Conservation (phyloP, 2,888 invertebrate genomes). For the Drosophila pseudotakahashii region DNA sequence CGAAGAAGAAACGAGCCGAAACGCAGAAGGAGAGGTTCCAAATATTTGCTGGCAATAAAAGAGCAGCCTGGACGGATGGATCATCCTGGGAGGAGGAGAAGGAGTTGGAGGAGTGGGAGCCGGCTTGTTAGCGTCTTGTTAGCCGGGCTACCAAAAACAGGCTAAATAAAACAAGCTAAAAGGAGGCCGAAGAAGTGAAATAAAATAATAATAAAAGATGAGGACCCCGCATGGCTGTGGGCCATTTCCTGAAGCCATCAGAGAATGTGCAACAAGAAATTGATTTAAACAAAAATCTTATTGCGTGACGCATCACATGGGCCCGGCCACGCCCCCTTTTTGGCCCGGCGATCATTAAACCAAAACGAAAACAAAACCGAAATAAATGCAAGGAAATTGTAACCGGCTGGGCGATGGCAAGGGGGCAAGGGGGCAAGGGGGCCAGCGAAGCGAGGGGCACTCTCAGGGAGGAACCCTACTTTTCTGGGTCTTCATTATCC, state of each 20-base stretch:
- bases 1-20: constrained; percentile 60
- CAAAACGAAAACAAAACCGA: constrained; percentile 59
- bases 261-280: constrained; percentile 49
- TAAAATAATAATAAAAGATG: constrained; percentile 61
- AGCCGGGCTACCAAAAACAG: constrained; percentile 54
- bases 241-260: constrained; percentile 77
- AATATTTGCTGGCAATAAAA: constrained; percentile 72
- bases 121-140: constrained; percentile 79
- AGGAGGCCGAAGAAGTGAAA: constrained; percentile 24
- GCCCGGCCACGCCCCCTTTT: constrained; percentile 58
- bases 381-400: constrained; percentile 38
- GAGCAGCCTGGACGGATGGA: constrained; percentile 55
- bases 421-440: too few species aligned
- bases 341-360: constrained; percentile 50
- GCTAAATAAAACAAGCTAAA: constrained; percentile 37
- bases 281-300: constrained; percentile 46
- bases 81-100: constrained; percentile 46
- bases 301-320: constrained; percentile 74
- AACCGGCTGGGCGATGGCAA: constrained; percentile 6
- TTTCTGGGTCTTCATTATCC: constrained; percentile 51
- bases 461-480: constrained; percentile 18
- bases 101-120: constrained; percentile 24
- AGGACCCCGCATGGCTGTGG: constrained; percentile 70
- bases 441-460: background rate
- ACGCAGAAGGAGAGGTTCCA: constrained; percentile 36